Conservation (phyloP, 1,140 invertebrate genomes). For the Caligus rogercresseyi region DNA sequence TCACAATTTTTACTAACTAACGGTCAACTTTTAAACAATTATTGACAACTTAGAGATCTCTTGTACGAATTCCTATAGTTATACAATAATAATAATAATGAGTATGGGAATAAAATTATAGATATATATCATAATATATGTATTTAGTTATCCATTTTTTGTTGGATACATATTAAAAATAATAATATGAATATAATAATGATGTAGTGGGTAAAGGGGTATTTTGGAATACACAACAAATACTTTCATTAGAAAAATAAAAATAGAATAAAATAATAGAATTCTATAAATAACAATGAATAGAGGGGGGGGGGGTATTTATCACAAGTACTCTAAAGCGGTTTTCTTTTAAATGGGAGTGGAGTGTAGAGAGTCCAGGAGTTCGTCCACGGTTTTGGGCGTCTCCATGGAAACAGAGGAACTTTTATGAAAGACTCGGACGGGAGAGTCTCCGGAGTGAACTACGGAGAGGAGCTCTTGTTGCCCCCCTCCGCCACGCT, state of each 20-base stretch:
- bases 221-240: background rate
- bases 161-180: too few relatives aligned
- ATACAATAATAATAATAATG: too few relatives aligned
- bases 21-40: too few relatives aligned
- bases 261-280: slow-evolving; percentile 1
- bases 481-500: background rate
- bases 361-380: slow-evolving; percentile 16
- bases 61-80: too few relatives aligned
- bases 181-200: too few relatives aligned
- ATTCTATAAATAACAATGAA: background rate
- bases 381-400: slow-evolving; percentile 20
- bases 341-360: slow-evolving; percentile 12
- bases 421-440: background rate
- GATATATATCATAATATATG: too few relatives aligned
- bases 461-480: background rate
- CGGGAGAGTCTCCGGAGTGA: background rate
- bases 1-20: too few relatives aligned
- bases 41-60: too few relatives aligned
- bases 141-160: too few relatives aligned
- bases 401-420: slow-evolving; percentile 2
- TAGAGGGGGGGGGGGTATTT: background rate
- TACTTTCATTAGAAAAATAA: background rate
- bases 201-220: too few relatives aligned
- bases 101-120: too few relatives aligned
- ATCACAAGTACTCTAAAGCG: background rate